Percentiles rank a stretch among this genome's conserved stretches.
These are phyloP conservation scores for Torymus auratus DNA, from an alignment of 2,888 invertebrate genomes.

Conservation along the genomic window DNA sequence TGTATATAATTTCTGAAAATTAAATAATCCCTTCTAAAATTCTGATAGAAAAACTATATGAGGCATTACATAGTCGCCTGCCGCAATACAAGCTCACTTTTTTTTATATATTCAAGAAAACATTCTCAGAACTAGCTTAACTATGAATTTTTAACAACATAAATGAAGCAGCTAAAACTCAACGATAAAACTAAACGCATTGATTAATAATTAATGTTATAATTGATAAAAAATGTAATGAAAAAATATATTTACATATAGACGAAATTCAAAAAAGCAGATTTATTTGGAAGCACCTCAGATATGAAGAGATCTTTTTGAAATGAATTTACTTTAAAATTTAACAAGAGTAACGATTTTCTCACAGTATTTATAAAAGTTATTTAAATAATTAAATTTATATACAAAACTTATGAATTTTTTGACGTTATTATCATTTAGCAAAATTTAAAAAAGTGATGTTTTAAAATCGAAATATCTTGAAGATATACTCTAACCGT, in stretches of 20 bases:
- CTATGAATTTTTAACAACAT: constrained; percentile 40
- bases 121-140: constrained; percentile 40
- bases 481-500: too few species aligned
- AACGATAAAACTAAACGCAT: constrained; percentile 28
- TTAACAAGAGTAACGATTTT: constrained; percentile 8
- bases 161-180: constrained; percentile 36
- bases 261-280: constrained; percentile 38
- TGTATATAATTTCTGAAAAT: too few species aligned
- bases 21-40: too few species aligned
- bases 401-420: too few species aligned
- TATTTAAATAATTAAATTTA: too few species aligned
- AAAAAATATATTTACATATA: constrained; percentile 44
- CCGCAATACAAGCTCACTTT: constrained; percentile 1
- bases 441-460: neutral
- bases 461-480: too few species aligned
- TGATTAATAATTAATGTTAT: constrained; percentile 29
- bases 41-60: too few species aligned
- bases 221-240: constrained; percentile 30
- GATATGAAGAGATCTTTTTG: constrained; percentile 46
- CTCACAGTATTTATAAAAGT: neutral
- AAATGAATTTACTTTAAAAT: constrained; percentile 36
- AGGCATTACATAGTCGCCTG: neutral
- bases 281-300: constrained; percentile 49
- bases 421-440: too few species aligned
- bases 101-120: neutral